Base-by-base conservation (phyloP, 2,888 invertebrate species). In the Diarsia dahlii region DNA sequence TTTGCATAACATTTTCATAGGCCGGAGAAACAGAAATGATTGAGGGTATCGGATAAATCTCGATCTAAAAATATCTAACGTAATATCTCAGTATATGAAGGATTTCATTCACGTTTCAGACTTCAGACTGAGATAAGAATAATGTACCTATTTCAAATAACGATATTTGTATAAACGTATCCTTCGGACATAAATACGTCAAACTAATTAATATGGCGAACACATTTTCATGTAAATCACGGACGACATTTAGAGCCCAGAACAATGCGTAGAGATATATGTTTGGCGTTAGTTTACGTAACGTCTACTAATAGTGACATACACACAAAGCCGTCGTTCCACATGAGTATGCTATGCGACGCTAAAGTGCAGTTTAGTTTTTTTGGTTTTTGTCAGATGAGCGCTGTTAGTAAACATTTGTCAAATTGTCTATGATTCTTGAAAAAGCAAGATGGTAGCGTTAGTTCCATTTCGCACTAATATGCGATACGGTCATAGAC, bases 221-320 rank as follows among this genome's bases (percentile, higher is more conserved):
- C 56, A 68, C 66, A 71, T 84, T 82, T 84, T 83, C 74, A 76
- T 77, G 76, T 81, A 74, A 87, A 84, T 81, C 84, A 84, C 76
- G 71, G 60, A 46, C 46, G 80, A 82, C 77, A 74, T 45, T 71
- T 62, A 73, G 68, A 71, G 72, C 34, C 69, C 60, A 73, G 84
- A 80, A 84, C 78, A 84, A 84, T 78, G 48, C 71, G 28, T 65
- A 58, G 56, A 67, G 34, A 74, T 50, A 71, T 46, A 62, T 73
- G 52, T 76, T 75, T 58, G 54, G 78, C n/a, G 48, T 62, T 70
- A 70, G 34, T 62, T 78, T 62, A 78, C 71, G 76, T 76, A 76
- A 76, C 54, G 15, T 78, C 62, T 71, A 78, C 46, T 48, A 78
- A 77, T 81, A 80, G 70, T 77, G 65, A 65, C 80, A 84, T 78